Conservation (phyloP, 2,113 vertebrate genomes). For the Aphelocoma coerulescens region DNA sequence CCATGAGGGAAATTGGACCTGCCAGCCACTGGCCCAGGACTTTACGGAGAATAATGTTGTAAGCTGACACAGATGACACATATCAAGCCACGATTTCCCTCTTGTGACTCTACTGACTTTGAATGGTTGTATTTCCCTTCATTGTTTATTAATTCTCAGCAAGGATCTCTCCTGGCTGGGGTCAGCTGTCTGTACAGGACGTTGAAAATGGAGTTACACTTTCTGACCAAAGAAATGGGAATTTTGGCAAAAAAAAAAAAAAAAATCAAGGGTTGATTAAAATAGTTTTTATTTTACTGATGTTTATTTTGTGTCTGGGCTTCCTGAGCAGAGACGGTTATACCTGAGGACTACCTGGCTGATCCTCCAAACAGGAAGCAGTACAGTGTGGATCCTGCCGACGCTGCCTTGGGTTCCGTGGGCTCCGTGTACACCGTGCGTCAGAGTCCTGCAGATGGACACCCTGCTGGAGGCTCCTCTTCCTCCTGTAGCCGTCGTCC, state of each 20-base stretch:
- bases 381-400: constrained; percentile 74
- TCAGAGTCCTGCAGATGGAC: constrained; percentile 64
- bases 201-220: neutral
- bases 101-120: neutral
- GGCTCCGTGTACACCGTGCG: constrained; percentile 71
- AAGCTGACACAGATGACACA: neutral
- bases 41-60: neutral
- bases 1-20: neutral
- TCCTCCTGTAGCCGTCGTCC: constrained; percentile 70
- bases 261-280: neutral
- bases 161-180: neutral
- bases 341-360: constrained; percentile 80
- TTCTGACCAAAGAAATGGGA: neutral
- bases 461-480: constrained; percentile 49
- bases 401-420: constrained; percentile 75
- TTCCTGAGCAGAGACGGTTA: constrained; percentile 74
- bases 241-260: neutral
- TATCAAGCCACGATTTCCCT: neutral
- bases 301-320: neutral
- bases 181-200: neutral
- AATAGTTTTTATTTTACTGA: neutral
- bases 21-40: neutral
- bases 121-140: neutral
- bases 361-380: constrained; percentile 75
- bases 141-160: neutral